Percentiles rank a stretch among this genome's conserved stretches.
Conservation (phyloP, 1,140 invertebrate genomes). For the Apis mellifera region DNA sequence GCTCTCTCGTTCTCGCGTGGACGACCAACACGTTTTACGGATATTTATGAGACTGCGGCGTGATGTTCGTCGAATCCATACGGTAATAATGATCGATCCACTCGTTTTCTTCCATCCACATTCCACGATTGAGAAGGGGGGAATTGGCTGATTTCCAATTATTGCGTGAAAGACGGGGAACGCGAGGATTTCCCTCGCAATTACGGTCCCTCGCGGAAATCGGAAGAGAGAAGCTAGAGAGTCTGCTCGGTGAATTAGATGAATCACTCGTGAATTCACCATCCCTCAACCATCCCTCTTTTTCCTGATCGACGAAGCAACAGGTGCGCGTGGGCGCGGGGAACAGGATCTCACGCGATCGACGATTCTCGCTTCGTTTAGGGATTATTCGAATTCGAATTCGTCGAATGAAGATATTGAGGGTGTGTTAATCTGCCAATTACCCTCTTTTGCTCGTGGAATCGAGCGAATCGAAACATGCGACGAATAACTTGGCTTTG, state of each 20-base stretch:
- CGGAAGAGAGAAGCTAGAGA: background rate
- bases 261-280: background rate
- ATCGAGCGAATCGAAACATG: slow-evolving; percentile 27
- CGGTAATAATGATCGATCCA: slow-evolving; percentile 59
- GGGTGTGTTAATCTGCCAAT: slow-evolving; percentile 14
- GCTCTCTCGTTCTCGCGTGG: slow-evolving; percentile 50
- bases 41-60: slow-evolving; percentile 77
- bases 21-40: slow-evolving; percentile 70
- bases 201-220: background rate
- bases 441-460: slow-evolving; percentile 34
- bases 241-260: background rate
- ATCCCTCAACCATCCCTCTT: background rate
- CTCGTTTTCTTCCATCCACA: slow-evolving; percentile 38
- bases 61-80: slow-evolving; percentile 62
- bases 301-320: slow-evolving; percentile 15
- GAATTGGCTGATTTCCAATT: slow-evolving; percentile 24
- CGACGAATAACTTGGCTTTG: background rate
- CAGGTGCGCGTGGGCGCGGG: slow-evolving; percentile 18
- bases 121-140: slow-evolving; percentile 33
- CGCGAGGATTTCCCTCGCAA: slow-evolving; percentile 26
- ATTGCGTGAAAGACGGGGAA: slow-evolving; percentile 34
- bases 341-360: background rate
- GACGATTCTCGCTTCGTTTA: slow-evolving; percentile 20
- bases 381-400: background rate
- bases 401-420: background rate